Conservation (phyloP, 2,113 vertebrate species). For the Paraplagusia blochii region DNA sequence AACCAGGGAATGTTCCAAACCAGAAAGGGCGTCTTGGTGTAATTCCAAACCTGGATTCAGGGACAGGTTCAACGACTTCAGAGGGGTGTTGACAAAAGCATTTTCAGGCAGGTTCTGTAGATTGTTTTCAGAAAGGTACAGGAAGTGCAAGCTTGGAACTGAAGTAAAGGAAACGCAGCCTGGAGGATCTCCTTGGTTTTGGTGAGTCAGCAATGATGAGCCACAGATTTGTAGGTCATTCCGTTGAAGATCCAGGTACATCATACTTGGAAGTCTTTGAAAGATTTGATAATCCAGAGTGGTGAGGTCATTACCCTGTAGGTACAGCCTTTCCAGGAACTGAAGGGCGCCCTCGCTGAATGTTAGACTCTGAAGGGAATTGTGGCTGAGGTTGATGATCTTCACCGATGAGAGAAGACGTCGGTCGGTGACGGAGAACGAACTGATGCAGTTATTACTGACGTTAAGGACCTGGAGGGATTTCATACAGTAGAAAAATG, state of each 20-base stretch:
- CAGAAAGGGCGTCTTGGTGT: slow-evolving; percentile 73
- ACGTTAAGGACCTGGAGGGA: slow-evolving; percentile 85
- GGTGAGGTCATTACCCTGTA: slow-evolving; percentile 80
- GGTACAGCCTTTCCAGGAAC: slow-evolving; percentile 75
- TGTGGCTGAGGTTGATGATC: slow-evolving; percentile 84
- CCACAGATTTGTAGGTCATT: slow-evolving; percentile 79
- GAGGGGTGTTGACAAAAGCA: slow-evolving; percentile 77
- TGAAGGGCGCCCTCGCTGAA: slow-evolving; percentile 58
- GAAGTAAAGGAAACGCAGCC: slow-evolving; percentile 79
- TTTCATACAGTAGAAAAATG: slow-evolving; percentile 78
- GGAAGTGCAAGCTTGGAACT: slow-evolving; percentile 68
- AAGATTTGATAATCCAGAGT: slow-evolving; percentile 76
- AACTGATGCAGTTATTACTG: slow-evolving; percentile 86
- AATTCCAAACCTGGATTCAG: slow-evolving; percentile 81
- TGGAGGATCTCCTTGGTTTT: slow-evolving; percentile 16
- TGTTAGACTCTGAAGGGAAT: slow-evolving; percentile 77
- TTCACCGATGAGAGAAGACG: slow-evolving; percentile 68
- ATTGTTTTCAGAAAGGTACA: slow-evolving; percentile 83
- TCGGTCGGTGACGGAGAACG: slow-evolving; percentile 62
- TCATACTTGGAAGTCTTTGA: slow-evolving; percentile 75
- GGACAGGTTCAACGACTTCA: slow-evolving; percentile 84
- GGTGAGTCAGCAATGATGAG: slow-evolving; percentile 38
- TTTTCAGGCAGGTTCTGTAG: slow-evolving; percentile 70
- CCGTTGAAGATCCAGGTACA: slow-evolving; percentile 79
- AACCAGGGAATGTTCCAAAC: slow-evolving; percentile 84